Evolutionary conservation across 2,113 vertebrate genomes (phyloP).

Genomic region (Burhinus oedicnemus): DNA sequence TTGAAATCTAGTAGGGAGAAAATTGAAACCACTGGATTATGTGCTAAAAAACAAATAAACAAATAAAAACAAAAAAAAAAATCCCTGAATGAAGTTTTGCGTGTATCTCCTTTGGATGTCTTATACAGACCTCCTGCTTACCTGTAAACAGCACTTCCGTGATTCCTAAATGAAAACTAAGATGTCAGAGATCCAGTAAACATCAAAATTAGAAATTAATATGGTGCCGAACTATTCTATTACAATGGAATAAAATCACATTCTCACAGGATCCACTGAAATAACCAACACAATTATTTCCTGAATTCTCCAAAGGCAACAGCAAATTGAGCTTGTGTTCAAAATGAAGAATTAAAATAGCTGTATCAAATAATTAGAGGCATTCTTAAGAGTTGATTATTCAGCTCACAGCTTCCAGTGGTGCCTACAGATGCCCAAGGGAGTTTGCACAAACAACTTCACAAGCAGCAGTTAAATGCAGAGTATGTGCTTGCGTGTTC

Average conservation of each 20-base stretch:
- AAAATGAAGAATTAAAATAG: neutral
- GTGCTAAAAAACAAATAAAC: neutral
- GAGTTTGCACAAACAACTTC: neutral
- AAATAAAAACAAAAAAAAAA: neutral
- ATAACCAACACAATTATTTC: neutral
- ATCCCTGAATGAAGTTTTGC: neutral
- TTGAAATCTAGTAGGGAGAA: neutral
- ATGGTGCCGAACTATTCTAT: neutral
- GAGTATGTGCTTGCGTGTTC: accelerated
- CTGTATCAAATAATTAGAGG: neutral
- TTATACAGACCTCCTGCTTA: neutral
- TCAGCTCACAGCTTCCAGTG: neutral
- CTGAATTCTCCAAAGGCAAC: neutral
- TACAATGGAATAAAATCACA: neutral
- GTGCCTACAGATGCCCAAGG: neutral
- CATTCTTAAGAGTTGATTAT: neutral
- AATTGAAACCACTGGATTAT: neutral
- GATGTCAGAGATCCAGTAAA: neutral
- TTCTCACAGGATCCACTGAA: neutral
- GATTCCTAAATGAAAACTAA: neutral
- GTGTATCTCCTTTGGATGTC: neutral
- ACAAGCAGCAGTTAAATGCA: neutral
- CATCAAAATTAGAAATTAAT: neutral
- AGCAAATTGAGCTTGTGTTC: neutral
- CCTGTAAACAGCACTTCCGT: neutral